These are phyloP conservation scores for Enhydra lutris DNA, from an alignment of 2,113 vertebrate genomes.

Conservation along the genomic window DNA sequence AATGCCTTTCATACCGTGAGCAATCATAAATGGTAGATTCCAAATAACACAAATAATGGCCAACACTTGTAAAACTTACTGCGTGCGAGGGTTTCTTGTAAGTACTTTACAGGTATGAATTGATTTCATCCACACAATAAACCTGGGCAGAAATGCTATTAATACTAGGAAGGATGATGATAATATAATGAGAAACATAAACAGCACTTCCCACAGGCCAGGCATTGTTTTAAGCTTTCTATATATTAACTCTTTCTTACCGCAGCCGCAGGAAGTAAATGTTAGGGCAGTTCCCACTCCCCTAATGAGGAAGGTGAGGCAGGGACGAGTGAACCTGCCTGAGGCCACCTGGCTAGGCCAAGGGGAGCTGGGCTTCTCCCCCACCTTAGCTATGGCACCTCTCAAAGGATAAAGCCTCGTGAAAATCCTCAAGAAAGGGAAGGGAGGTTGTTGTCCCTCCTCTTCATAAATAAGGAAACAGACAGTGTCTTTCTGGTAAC, in stretches of 20 bases:
- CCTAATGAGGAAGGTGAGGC: neutral
- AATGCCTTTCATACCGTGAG: neutral
- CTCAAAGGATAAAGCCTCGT: neutral
- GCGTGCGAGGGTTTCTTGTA: neutral
- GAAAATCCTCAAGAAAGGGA: neutral
- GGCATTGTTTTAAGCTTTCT: neutral
- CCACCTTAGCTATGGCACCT: neutral
- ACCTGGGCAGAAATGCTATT: neutral
- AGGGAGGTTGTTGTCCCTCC: fast-evolving
- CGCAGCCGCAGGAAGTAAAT: neutral
- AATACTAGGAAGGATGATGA: neutral
- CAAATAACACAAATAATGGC: neutral
- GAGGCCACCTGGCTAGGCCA: neutral
- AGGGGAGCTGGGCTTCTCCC: neutral
- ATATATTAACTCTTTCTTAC: neutral
- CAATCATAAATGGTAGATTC: neutral
- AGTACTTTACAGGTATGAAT: neutral
- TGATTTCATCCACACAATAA: neutral
- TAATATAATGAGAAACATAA: neutral
- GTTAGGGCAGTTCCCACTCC: neutral
- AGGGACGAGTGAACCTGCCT: neutral
- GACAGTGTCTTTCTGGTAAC: neutral
- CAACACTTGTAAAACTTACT: neutral
- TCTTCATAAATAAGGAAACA: neutral
- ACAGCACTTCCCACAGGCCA: neutral